Evolutionary conservation across 2,888 invertebrate species (phyloP).

Genomic region (Drosophila atripex): DNA sequence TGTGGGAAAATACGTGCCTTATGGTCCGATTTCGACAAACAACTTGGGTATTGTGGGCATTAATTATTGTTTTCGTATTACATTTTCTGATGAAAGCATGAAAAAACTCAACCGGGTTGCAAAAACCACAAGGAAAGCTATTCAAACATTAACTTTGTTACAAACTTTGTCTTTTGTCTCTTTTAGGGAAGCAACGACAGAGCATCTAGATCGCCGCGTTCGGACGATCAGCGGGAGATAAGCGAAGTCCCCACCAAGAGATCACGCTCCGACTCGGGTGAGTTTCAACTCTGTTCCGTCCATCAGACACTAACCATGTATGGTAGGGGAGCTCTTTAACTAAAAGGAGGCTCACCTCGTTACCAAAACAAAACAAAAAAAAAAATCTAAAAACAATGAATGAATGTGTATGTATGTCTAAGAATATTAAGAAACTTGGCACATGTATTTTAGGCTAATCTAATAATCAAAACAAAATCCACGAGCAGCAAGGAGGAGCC

Average conservation of each 20-base stretch:
- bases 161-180: constrained; percentile 6
- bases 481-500: constrained; percentile 14
- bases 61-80: too few species aligned
- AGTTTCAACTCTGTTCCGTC: constrained; percentile 55
- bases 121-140: not conserved
- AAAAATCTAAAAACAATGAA: not conserved
- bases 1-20: constrained; percentile 1
- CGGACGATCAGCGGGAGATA: constrained; percentile 77
- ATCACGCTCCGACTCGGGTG: constrained; percentile 81
- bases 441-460: constrained; percentile 16
- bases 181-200: constrained; percentile 81
- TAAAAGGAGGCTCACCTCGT: constrained; percentile 12
- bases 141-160: too few species aligned
- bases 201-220: constrained; percentile 81
- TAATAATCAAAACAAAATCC: constrained; percentile 8
- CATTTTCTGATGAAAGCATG: too few species aligned
- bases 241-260: constrained; percentile 78
- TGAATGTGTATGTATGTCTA: constrained; percentile 34
- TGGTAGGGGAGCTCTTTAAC: constrained; percentile 26
- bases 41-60: not conserved
- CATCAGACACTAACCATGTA: constrained; percentile 38
- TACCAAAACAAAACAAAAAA: constrained; percentile 11
- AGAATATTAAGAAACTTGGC: constrained; percentile 9
- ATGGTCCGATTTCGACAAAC: not conserved
- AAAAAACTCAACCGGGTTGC: too few species aligned